A percentile compares a stretch with the other conserved stretches of the same genome.
Conservation (phyloP, 2,888 invertebrate species). For the Rhamphomyia laevipes region DNA sequence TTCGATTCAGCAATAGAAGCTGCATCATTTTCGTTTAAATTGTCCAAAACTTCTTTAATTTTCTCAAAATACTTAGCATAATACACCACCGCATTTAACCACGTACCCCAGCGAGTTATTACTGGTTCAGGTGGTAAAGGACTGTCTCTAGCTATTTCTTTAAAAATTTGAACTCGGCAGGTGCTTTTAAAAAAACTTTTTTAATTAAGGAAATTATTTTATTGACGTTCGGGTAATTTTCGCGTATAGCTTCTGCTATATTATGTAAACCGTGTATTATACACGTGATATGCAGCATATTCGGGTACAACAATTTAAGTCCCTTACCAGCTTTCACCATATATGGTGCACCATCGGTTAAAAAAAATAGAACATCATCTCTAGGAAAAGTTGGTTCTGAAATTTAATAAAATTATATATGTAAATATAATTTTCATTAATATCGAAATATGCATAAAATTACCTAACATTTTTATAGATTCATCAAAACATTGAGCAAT, state of each 20-base stretch:
- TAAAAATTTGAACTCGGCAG: constrained; percentile 19
- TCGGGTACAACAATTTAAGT: constrained; percentile 19
- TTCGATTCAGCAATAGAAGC: no score
- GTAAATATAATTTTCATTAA: no score
- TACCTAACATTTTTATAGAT: no score
- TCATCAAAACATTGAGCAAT: no score
- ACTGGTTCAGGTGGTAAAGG: constrained; percentile 23
- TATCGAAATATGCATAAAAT: no score
- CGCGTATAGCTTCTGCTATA: constrained; percentile 20
- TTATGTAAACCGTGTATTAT: constrained; percentile 23
- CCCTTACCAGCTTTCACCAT: constrained; percentile 18
- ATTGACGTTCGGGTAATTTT: constrained; percentile 7
- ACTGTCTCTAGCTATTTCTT: constrained; percentile 18
- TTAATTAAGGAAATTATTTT: not conserved
- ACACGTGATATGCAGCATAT: constrained; percentile 14
- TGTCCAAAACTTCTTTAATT: no score
- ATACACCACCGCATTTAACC: constrained; percentile 11
- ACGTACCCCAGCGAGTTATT: constrained; percentile 25
- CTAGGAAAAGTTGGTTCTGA: not conserved
- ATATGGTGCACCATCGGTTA: constrained; percentile 13
- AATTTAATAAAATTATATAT: no score
- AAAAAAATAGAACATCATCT: not conserved
- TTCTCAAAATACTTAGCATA: not conserved
- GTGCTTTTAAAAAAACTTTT: constrained; percentile 13
- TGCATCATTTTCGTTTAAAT: no score